Evolutionary conservation across 2,888 invertebrate species (phyloP).

Genomic region (Alviniconcha strummeri): DNA sequence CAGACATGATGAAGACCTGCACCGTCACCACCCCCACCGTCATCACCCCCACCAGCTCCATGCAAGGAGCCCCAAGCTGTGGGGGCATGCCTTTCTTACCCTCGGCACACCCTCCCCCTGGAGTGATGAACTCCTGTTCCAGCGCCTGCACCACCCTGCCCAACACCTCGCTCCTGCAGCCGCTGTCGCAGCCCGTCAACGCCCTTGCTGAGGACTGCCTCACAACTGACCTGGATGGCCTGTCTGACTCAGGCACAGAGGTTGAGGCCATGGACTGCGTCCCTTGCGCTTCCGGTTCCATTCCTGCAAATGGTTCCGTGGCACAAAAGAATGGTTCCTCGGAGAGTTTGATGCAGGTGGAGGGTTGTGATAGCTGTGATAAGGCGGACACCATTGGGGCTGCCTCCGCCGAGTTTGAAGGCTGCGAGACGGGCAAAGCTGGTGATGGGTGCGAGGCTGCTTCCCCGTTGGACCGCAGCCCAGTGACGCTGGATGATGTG

Average conservation of each 20-base stretch:
- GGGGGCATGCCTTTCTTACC: neutral
- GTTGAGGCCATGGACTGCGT: constrained; percentile 33
- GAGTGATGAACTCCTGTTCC: neutral
- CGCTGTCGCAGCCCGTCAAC: constrained; percentile 81
- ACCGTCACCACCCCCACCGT: constrained; percentile 29
- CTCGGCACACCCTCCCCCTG: neutral
- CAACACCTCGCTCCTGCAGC: constrained; percentile 75
- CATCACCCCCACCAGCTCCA: constrained; percentile 19
- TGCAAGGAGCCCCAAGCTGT: neutral
- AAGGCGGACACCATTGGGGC: constrained; percentile 29
- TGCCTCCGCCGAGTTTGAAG: neutral
- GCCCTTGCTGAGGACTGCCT: constrained; percentile 79
- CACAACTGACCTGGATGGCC: constrained; percentile 35
- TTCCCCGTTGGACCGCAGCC: neutral
- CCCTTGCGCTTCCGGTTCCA: neutral
- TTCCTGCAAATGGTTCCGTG: constrained; percentile 21
- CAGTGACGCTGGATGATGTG: constrained; percentile 81
- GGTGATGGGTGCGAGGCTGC: too few species aligned
- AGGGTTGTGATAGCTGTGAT: constrained; percentile 43
- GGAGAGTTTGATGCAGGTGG: constrained; percentile 67
- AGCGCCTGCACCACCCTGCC: constrained; percentile 43
- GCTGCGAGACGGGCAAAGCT: neutral
- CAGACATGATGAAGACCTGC: constrained; percentile 31
- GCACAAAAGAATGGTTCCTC: constrained; percentile 37
- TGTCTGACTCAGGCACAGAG: constrained; percentile 27